Conservation (phyloP, 1,140 invertebrate species). For the Papilio aristodemus region DNA sequence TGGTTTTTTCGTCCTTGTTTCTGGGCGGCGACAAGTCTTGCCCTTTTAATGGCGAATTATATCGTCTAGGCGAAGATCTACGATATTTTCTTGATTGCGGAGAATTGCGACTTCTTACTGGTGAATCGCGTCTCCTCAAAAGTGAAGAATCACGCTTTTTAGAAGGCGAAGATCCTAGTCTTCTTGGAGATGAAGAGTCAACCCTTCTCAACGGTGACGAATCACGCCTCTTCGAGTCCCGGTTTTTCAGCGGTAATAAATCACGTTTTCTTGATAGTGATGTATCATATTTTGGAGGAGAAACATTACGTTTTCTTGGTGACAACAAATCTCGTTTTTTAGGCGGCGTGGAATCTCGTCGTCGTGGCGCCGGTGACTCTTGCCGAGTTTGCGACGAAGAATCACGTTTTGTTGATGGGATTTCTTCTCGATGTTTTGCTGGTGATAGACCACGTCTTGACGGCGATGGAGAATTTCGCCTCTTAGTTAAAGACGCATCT, state of each 20-base stretch:
- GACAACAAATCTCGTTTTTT: slow-evolving; percentile 50
- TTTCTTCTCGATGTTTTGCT: neutral
- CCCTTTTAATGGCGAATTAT: neutral
- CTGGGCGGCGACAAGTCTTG: slow-evolving; percentile 3
- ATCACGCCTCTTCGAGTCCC: slow-evolving; percentile 18
- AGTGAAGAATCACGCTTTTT: slow-evolving; percentile 10
- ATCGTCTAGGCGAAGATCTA: neutral
- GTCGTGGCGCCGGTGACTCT: neutral
- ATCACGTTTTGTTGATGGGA: slow-evolving; percentile 14
- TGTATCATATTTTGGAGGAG: slow-evolving; percentile 22
- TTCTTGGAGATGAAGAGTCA: neutral
- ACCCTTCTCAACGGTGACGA: neutral
- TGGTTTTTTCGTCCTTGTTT: slow-evolving; percentile 53
- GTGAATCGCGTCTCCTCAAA: neutral
- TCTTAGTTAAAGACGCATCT: neutral
- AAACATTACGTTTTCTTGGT: slow-evolving; percentile 41
- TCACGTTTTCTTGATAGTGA: slow-evolving; percentile 9
- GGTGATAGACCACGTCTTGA: neutral
- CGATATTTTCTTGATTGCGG: neutral
- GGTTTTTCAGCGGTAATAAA: neutral
- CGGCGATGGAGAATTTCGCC: slow-evolving; percentile 14
- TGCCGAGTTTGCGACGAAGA: slow-evolving; percentile 32
- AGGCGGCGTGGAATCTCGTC: neutral
- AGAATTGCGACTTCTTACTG: slow-evolving; percentile 17
- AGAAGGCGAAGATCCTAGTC: neutral